Percentiles rank a stretch among this genome's conserved stretches.
phyloP scores from a whole-genome alignment of 1,140 invertebrate species.

The Helicoverpa zea region DNA sequence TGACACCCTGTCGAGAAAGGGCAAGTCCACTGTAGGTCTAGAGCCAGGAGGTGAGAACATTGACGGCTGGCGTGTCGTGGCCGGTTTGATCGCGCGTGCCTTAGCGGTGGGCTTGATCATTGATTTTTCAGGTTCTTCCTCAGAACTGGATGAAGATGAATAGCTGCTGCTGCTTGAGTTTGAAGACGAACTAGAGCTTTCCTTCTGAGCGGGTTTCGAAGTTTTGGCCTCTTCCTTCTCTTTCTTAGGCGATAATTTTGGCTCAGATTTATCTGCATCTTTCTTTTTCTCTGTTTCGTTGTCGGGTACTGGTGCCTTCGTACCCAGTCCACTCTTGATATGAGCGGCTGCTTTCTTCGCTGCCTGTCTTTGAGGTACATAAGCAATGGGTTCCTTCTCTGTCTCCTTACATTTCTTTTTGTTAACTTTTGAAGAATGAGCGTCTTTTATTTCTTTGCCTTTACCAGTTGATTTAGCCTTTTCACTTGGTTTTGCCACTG shows the following conservation, averaged over 20 bases:
- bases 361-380: slow-evolving; percentile 95
- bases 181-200: slow-evolving; percentile 84
- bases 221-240: slow-evolving; percentile 79
- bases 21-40: slow-evolving; percentile 86
- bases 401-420: slow-evolving; percentile 86
- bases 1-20: slow-evolving; percentile 89
- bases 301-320: slow-evolving; percentile 87
- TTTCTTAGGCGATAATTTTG: slow-evolving; percentile 62
- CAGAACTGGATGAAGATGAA: slow-evolving; percentile 85
- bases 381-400: slow-evolving; percentile 91
- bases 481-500: slow-evolving; percentile 62
- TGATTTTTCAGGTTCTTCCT: slow-evolving; percentile 84
- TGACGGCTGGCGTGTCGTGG: slow-evolving; percentile 70
- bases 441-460: slow-evolving; percentile 77
- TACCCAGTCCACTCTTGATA: slow-evolving; percentile 92
- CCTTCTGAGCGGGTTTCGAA: slow-evolving; percentile 69
- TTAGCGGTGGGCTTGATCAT: slow-evolving; percentile 77
- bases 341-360: slow-evolving; percentile 96
- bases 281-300: slow-evolving; percentile 84
- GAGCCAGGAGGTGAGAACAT: slow-evolving; percentile 82
- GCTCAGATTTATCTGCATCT: slow-evolving; percentile 73
- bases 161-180: slow-evolving; percentile 82
- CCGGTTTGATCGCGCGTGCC: slow-evolving; percentile 79
- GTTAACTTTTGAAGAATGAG: slow-evolving; percentile 81
- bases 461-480: slow-evolving; percentile 59